Evolutionary conservation across 2,888 invertebrate species (phyloP).

Genomic region (Pogonocherus hispidulus): DNA sequence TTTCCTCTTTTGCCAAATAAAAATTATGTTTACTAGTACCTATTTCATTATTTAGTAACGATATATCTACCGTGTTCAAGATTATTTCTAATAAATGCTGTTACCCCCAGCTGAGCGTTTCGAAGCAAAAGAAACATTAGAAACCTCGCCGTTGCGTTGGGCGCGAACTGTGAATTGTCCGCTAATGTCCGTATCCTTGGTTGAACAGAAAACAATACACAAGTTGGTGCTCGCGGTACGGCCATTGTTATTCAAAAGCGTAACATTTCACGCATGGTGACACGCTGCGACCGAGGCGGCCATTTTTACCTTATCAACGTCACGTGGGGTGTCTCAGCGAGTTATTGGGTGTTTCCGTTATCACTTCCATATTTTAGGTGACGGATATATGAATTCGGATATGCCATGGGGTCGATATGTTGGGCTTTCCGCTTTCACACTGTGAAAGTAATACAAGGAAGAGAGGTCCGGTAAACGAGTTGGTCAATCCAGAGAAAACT

Average conservation of each 20-base stretch:
- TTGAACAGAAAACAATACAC: constrained; percentile 28
- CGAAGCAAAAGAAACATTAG: background rate
- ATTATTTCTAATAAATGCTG: no score
- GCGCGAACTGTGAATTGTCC: constrained; percentile 20
- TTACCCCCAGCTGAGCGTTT: no score
- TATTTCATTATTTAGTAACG: no score
- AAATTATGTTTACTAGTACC: no score
- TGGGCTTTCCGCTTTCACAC: no score
- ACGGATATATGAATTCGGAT: background rate
- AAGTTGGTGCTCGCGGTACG: constrained; percentile 38
- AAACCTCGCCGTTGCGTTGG: background rate
- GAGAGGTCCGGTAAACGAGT: no score
- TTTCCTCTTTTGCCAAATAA: no score
- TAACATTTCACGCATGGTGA: constrained; percentile 67
- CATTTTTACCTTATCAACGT: constrained; percentile 60
- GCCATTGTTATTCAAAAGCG: constrained; percentile 67
- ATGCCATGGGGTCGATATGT: background rate
- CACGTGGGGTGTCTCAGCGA: constrained; percentile 28
- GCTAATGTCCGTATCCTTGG: constrained; percentile 30
- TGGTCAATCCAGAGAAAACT: no score
- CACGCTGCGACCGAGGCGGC: constrained; percentile 58
- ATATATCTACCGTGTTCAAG: no score
- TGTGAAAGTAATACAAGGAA: no score
- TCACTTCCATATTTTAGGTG: constrained; percentile 10
- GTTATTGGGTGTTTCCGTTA: constrained; percentile 26